Evolutionary conservation across 2,113 vertebrate genomes (phyloP), one percentile per base, ranked within the genome.

Genomic region (Nothobranchius kuhntae): DNA sequence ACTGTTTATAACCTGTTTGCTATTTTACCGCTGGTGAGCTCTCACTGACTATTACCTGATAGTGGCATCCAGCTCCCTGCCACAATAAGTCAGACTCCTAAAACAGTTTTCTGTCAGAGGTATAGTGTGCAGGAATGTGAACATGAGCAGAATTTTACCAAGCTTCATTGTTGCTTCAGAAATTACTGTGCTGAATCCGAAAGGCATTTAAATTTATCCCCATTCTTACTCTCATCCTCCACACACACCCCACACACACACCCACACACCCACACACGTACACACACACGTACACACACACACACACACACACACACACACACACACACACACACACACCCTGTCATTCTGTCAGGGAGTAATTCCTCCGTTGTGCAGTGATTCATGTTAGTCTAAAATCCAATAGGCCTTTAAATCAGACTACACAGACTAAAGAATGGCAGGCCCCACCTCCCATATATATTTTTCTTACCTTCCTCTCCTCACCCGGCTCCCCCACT

Each of bases 321-420:
- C 44, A 59, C 65, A 47, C 61, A 65, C 68, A 62, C 60, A 14
- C 1, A 21, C 21, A 21, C 21, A 21, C 21, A 80, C 78, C 78
- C 79, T 84, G 78, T 82, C 81, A 81, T 75, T 79, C 81, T 86
- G 89, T 87, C 85, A 79, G 65, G 53, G 58, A 77, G 82, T 63
- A 74, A 70, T 81, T 72, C 73, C 73, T 84, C 79, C 63, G 57
- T 86, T 80, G 71, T 77, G 80, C 74, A n/a, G 71, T 90, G 89
- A 90, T 89, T 90, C 87, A 89, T 90, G 80, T 86, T 77, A 80
- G 86, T 85, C 84, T 86, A 84, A 90, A 87, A 87, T 86, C 84
- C 84, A 89, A 90, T 87, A 82, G 82, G 84, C 82, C 85, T 87
- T 85, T 87, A 89, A 90, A 89, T 90, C 86, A 89, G 86, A 85